Base-by-base conservation (phyloP, 2,797 vertebrate species). In the Falco columbarius region DNA sequence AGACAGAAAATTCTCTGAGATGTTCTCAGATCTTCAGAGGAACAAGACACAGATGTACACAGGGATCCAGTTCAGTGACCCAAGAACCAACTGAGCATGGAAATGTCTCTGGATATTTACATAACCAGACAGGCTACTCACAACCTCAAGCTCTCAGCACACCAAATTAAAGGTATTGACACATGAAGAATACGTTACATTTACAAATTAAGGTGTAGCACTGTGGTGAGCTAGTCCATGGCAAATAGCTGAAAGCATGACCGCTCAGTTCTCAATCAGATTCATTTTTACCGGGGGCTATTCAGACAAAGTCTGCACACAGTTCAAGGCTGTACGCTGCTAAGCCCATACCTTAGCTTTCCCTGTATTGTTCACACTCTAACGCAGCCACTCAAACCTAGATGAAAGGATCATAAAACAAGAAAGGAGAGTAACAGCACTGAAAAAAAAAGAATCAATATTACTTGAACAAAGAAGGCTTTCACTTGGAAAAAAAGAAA, bases 381-480 rank as follows among this genome's bases (percentile, higher is more conserved):
- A 81, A 68, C 6, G 4, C 32, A 30, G 76, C 26, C 73, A 84
- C 80, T 83, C 87, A 72, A 72, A 61, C 24, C 29, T 10, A 81
- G 51, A 70, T 66, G 67, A 91, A 89, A 90, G 46, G 55, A 32
- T 58, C 58, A 66, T 81, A 81, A 90, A 90, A 79, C 72, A 89
- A 61, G 56, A 70, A 91, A 65, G 73, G 24, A 76, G 38, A 92
- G 46, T 44, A 94, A 80, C n/a, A 92, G 46, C 61, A 59, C 38
- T n/a, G 58, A 77, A 91, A 80, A 51, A 51, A 74, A 0, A 52
- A 81, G 51, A 72, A 88, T 87, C 89, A 44, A 73, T 63, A 91
- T 67, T 86, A 81, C 44, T 11, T 84, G 84, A 90, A 71, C 63
- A 96, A 93, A 97, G 86, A 47, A 12, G 16, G 68, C 44, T 82